Evolutionary conservation across 2,113 vertebrate genomes (phyloP).

Genomic region (Mormoops blainvillei): DNA sequence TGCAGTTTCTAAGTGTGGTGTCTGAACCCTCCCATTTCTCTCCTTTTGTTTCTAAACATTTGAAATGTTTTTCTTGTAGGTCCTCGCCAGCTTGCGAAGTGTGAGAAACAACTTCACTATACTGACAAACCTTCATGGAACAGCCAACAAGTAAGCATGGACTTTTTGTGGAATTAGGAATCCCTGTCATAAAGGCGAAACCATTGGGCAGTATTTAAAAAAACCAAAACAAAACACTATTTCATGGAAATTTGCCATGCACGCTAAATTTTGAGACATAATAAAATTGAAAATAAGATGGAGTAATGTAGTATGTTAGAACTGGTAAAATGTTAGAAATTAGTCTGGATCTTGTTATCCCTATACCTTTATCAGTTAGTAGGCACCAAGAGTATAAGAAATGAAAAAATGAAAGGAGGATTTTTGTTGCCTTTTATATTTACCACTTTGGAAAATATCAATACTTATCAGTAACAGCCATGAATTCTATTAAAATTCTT

Average conservation of each 20-base stretch:
- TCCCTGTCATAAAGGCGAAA: neutral
- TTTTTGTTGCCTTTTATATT: neutral
- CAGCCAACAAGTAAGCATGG: slow-evolving; percentile 90
- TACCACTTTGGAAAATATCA: neutral
- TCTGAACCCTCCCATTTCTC: neutral
- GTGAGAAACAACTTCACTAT: slow-evolving; percentile 96
- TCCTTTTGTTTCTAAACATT: neutral
- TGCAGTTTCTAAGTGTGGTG: neutral
- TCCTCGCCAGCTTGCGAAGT: slow-evolving; percentile 94
- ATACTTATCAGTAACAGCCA: neutral
- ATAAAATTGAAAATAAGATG: neutral
- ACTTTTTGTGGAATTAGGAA: neutral
- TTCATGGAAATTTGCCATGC: neutral
- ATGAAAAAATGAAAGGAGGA: neutral
- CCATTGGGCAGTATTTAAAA: neutral
- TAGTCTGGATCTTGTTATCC: neutral
- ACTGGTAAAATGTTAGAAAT: neutral
- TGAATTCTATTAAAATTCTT: neutral
- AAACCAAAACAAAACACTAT: neutral
- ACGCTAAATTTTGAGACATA: neutral
- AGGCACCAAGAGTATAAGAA: neutral
- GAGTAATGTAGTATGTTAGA: neutral
- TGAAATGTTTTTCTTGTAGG: slow-evolving; percentile 77
- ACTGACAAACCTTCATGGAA: slow-evolving; percentile 92
- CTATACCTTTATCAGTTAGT: neutral